Conservation (phyloP, 2,888 invertebrate genomes). For the Apamea monoglypha region DNA sequence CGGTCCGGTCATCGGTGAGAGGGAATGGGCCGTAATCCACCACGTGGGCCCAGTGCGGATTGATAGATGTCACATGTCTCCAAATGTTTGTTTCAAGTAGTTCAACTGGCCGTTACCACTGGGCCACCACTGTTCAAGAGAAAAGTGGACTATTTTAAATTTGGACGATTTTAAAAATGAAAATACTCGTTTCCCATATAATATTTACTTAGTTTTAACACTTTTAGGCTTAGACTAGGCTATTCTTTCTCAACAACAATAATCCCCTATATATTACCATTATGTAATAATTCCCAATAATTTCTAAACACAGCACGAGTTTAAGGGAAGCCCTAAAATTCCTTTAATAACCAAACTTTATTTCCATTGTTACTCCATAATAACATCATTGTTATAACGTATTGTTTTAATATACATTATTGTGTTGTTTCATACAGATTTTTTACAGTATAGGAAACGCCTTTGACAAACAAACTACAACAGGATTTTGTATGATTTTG, state of each 20-base stretch:
- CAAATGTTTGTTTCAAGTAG: no score
- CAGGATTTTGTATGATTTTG: constrained; percentile 55
- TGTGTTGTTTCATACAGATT: constrained; percentile 7
- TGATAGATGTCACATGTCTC: no score
- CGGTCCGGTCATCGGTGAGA: no score
- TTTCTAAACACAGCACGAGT: constrained; percentile 36
- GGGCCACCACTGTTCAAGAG: no score
- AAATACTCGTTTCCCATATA: no score
- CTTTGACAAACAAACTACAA: constrained; percentile 49
- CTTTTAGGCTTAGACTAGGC: no score
- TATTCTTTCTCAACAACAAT: constrained; percentile 5
- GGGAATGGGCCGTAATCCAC: no score
- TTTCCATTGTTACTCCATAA: constrained; percentile 38
- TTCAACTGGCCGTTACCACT: no score
- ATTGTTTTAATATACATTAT: constrained; percentile 38
- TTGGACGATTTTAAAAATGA: no score
- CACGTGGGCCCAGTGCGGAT: no score
- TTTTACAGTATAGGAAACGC: constrained; percentile 46
- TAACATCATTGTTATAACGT: constrained; percentile 15
- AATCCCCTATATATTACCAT: background rate
- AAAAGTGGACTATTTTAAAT: no score
- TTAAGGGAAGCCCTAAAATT: constrained; percentile 13
- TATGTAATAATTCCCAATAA: constrained; percentile 15
- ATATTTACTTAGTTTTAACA: no score
- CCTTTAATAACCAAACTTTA: background rate